Evolutionary conservation across 2,797 vertebrate species (phyloP), one percentile per base, ranked within the genome.

Genomic region (Spea hammondii): DNA sequence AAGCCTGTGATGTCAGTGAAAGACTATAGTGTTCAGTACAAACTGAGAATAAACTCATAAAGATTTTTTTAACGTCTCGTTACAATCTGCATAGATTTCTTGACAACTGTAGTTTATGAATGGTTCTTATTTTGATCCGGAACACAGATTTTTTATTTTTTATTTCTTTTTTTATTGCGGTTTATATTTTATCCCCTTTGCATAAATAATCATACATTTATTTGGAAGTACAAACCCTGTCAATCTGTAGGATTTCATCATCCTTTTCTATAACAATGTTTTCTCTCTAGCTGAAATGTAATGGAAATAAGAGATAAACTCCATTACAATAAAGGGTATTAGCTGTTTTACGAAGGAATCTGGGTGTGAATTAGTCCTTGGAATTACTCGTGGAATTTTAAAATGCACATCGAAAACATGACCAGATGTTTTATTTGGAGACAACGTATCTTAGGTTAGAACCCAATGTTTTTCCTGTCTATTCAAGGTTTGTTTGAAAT

Each of bases 11-110:
- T 83, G 86, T 84, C 86, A 83, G 85, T 80, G 84, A 84, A 83
- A 81, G 86, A 82, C 81, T 83, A 82, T 82, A 81, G 74, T 80
- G 84, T 85, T 88, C 87, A 84, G 86, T 84, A 86, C 83, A 88
- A 85, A 83, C 83, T 83, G 80, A 79, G 74, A 86, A 84, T 84
- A 82, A 86, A 83, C 83, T 87, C 85, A 84, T 84, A 78, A 81
- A 78, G 72, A 57, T 11, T 60, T 57, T 79, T 47, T 48, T 72
- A 6, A 51, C 9, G 2, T 46, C 72, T 78, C 83, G 79, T 85
- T 84, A 83, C 86, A 88, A 85, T 84, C 77, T 84, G 84, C 85
- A 84, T 82, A 2, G 8, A 12, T 70, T 86, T 84, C 86, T 82
- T 86, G 79, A 85, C 86, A 88, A 82, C 77, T 86, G 83, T 74